These are phyloP conservation scores for Calameuta idolon DNA, from an alignment of 2,888 invertebrate genomes.

Conservation along the genomic window DNA sequence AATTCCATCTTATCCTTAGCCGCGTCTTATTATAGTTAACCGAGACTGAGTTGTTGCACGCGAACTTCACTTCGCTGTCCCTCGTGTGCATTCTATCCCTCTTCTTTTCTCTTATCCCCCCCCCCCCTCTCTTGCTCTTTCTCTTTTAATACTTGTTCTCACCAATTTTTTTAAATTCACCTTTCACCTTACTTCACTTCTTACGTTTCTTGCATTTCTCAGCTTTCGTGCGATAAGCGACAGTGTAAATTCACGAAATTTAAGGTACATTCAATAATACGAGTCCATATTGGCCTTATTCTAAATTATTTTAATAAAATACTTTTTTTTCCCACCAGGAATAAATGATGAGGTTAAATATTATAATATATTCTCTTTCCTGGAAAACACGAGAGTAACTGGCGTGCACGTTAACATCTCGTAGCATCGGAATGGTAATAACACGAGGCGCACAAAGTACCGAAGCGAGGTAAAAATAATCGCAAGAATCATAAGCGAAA, in stretches of 20 bases:
- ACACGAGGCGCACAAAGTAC: not conserved
- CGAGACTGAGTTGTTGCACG: constrained; percentile 1
- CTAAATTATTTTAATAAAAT: not conserved
- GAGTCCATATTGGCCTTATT: not conserved
- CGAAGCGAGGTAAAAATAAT: not conserved
- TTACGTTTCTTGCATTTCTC: not conserved
- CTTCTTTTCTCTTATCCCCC: not conserved
- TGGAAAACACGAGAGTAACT: not conserved
- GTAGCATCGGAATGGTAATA: not conserved
- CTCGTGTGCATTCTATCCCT: not conserved
- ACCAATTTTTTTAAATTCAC: not conserved
- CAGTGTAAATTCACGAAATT: not conserved
- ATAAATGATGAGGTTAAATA: not conserved
- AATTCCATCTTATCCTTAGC: not conserved
- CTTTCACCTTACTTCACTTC: not conserved
- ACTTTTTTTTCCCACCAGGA: not conserved
- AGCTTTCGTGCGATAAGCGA: not conserved
- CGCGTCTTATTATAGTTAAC: constrained; percentile 8
- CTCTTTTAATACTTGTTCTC: not conserved
- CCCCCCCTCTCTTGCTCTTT: not conserved
- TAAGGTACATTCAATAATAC: not conserved
- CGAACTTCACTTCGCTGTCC: not conserved
- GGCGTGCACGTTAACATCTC: not conserved
- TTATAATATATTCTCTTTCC: not conserved
- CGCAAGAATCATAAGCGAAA: not conserved